phyloP scores from a whole-genome alignment of 2,888 invertebrate species.

The Galeruca laticollis region DNA sequence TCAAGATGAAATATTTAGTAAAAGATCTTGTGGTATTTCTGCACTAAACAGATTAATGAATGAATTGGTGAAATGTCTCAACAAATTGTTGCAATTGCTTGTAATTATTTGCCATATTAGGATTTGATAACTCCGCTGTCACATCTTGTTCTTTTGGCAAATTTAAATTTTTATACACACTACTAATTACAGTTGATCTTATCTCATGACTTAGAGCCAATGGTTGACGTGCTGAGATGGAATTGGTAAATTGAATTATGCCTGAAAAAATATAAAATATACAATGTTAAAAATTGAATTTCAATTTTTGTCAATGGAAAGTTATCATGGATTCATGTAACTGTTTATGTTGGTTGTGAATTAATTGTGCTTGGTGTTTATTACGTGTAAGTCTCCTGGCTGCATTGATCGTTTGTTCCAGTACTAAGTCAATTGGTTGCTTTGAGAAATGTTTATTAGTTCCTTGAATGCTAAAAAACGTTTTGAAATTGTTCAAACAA shows the following conservation, averaged over 20 bases:
- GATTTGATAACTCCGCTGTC: constrained; percentile 48
- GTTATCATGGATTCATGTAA: too few species aligned
- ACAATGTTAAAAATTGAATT: neutral
- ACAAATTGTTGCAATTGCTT: constrained; percentile 37
- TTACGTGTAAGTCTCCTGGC: constrained; percentile 4
- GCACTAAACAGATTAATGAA: too few species aligned
- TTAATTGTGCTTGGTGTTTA: too few species aligned
- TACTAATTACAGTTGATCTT: constrained; percentile 1
- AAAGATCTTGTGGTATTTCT: too few species aligned
- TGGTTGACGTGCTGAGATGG: neutral
- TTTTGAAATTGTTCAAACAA: constrained; percentile 35
- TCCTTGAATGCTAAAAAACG: constrained; percentile 57
- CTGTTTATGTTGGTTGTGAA: too few species aligned
- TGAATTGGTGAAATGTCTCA: too few species aligned
- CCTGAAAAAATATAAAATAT: neutral
- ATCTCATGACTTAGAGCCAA: neutral
- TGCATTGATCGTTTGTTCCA: constrained; percentile 57
- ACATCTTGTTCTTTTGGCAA: constrained; percentile 51
- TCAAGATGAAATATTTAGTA: too few species aligned
- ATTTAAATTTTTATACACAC: constrained; percentile 41
- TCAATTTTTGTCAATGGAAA: too few species aligned
- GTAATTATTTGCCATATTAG: constrained; percentile 46
- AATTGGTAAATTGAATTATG: constrained; percentile 1
- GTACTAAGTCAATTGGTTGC: constrained; percentile 57
- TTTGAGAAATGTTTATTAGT: constrained; percentile 58